Base-by-base conservation (phyloP, 2,888 invertebrate genomes). In the Aspidapion aeneum region DNA sequence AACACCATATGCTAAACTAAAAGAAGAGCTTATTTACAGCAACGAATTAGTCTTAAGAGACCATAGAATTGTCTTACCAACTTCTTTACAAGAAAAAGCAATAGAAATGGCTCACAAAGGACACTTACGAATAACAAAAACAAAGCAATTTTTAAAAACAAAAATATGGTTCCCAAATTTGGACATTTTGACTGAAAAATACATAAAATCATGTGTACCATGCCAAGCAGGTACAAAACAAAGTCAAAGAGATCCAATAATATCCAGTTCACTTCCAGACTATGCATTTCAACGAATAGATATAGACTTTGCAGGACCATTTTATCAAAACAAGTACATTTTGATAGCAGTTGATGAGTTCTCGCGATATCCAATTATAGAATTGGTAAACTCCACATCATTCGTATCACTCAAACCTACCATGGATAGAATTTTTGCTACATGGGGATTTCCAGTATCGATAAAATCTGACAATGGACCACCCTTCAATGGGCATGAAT, bases 251-350 rank as follows among this genome's bases (percentile, higher is more conserved):
- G n/a, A n/a, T n/a, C n/a, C n/a, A n/a, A n/a, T n/a, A n/a, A n/a
- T n/a, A n/a, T n/a, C n/a, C n/a, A n/a, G n/a, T n/a, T n/a, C n/a
- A n/a, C n/a, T 63, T 9, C 9, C 56, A 22, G 56, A 60, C 1
- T 18, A 18, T 2, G n/a, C 1, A 64, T 68, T 7, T 17, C 65
- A 21, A 55, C 66, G n/a, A n/a, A n/a, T n/a, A 22, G 66, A 69
- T 20, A 55, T 55, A 63, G 64, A 65, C 35, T 63, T 68, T 51
- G 62, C 51, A 58, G 67, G 66, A 1, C 63, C 64, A 1, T 22
- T 54, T 18, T 64, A 60, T 59, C 63, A 64, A 21, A 66, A 68
- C 35, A 52, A 66, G 58, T 52, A n/a, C 68, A n/a, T 52, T 68
- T 20, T 16, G 67, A 55, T 68, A 9, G 64, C 48, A 16, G 55